These are phyloP conservation scores for Sanderia malayensis DNA, from an alignment of 30 jellyfish, hydroid and myxozoan species.

Conservation along the genomic window DNA sequence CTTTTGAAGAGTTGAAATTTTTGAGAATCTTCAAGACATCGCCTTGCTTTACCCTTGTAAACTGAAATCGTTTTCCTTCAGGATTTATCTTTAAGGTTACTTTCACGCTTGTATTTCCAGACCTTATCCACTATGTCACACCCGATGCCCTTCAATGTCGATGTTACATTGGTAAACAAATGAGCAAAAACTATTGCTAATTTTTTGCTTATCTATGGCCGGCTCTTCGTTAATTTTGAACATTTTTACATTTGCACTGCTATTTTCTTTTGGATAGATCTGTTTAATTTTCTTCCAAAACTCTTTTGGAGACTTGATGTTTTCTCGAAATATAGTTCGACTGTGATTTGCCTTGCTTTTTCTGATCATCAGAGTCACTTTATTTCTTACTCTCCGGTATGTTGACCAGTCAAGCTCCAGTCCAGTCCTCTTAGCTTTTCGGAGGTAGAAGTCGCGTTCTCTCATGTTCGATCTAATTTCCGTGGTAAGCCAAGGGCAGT, in stretches of 20 bases:
- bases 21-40: constrained; percentile 47
- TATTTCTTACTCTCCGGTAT: constrained; percentile 41
- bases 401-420: constrained; percentile 58
- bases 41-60: constrained; percentile 43
- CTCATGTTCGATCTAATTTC: constrained; percentile 31
- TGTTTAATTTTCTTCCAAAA: constrained; percentile 61
- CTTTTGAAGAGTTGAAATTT: constrained; percentile 47
- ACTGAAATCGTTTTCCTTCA: constrained; percentile 42
- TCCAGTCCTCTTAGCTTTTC: constrained; percentile 55
- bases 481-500: constrained; percentile 61
- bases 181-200: constrained; percentile 21
- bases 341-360: constrained; percentile 30
- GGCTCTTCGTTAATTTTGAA: constrained; percentile 32
- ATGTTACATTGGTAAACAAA: constrained; percentile 61
- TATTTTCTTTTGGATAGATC: constrained; percentile 51
- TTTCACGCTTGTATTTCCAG: constrained; percentile 3
- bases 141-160: constrained; percentile 10
- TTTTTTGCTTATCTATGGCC: constrained; percentile 30
- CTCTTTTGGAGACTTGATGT: constrained; percentile 34
- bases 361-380: constrained; percentile 54
- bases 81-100: constrained; percentile 26
- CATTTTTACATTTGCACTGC: constrained; percentile 39
- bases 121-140: background rate
- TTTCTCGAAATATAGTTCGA: constrained; percentile 53
- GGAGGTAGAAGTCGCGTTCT: constrained; percentile 46